Conservation (phyloP, 1,140 invertebrate species). For the Vollenhovia emeryi region DNA sequence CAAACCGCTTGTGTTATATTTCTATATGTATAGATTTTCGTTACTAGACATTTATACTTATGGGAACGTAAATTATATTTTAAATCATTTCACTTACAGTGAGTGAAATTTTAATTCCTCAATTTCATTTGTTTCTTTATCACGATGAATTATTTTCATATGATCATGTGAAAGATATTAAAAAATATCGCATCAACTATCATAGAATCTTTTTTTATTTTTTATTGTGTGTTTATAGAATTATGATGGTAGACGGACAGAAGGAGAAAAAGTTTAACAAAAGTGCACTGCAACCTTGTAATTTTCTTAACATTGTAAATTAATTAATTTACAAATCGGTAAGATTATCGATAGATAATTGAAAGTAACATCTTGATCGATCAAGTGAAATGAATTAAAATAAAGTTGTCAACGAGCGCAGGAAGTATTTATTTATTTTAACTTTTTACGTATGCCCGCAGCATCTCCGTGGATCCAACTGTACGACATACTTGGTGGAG, state of each 20-base stretch:
- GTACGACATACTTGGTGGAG: slow-evolving; percentile 92
- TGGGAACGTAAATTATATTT: neutral
- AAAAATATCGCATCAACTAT: neutral
- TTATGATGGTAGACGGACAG: neutral
- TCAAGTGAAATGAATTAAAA: neutral
- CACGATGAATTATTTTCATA: neutral
- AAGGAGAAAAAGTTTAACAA: no score
- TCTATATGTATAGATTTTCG: neutral
- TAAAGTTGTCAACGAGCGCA: slow-evolving; percentile 3
- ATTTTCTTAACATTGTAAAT: no score
- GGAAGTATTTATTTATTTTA: slow-evolving; percentile 11
- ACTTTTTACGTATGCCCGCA: slow-evolving; percentile 69
- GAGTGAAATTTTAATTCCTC: neutral
- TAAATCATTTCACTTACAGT: neutral
- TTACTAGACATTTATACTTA: neutral
- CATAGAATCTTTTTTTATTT: neutral
- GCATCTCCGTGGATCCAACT: slow-evolving; percentile 89
- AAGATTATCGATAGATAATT: neutral
- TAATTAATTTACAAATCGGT: neutral
- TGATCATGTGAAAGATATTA: neutral
- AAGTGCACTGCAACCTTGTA: neutral
- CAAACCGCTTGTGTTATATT: neutral
- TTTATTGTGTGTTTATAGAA: neutral
- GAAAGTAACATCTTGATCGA: neutral
- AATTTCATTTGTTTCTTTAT: neutral